These are phyloP conservation scores for Aspidoscelis tigris DNA, from an alignment of 2,113 vertebrate genomes.

Conservation along the genomic window DNA sequence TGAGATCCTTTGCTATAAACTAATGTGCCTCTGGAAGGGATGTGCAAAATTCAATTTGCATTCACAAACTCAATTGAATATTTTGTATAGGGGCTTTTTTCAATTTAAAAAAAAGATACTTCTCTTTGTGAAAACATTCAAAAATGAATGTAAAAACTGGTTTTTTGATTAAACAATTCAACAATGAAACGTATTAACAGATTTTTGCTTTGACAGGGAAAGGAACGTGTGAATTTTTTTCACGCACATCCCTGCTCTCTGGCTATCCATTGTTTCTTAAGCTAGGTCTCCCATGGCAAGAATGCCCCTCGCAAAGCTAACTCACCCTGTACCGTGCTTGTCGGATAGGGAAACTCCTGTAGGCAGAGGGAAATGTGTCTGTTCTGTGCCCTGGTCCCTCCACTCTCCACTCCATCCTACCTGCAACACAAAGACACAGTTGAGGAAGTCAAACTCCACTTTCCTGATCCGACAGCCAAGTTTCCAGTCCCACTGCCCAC, in stretches of 20 bases:
- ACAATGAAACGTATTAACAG: too few species aligned
- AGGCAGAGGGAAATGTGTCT: constrained; percentile 43
- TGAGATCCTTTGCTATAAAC: background rate
- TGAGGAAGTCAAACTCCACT: background rate
- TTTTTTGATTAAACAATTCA: too few species aligned
- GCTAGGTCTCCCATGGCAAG: background rate
- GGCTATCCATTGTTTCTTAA: background rate
- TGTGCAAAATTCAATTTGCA: too few species aligned
- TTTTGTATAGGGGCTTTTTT: too few species aligned
- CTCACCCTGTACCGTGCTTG: constrained; percentile 64
- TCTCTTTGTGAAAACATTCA: too few species aligned
- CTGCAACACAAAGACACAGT: constrained; percentile 60
- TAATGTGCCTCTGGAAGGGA: background rate
- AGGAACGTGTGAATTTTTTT: too few species aligned
- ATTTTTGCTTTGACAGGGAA: too few species aligned
- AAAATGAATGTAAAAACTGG: too few species aligned
- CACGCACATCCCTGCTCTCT: background rate
- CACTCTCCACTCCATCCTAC: constrained; percentile 61
- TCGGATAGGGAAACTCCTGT: background rate
- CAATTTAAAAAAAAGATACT: too few species aligned
- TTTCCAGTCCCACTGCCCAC: background rate
- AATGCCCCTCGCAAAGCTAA: background rate
- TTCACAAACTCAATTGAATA: too few species aligned
- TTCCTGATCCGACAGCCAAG: background rate
- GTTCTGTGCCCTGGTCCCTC: constrained; percentile 56